These are phyloP conservation scores for Strigamia transsilvanica DNA, from an alignment of 2,888 invertebrate genomes.

Conservation along the genomic window DNA sequence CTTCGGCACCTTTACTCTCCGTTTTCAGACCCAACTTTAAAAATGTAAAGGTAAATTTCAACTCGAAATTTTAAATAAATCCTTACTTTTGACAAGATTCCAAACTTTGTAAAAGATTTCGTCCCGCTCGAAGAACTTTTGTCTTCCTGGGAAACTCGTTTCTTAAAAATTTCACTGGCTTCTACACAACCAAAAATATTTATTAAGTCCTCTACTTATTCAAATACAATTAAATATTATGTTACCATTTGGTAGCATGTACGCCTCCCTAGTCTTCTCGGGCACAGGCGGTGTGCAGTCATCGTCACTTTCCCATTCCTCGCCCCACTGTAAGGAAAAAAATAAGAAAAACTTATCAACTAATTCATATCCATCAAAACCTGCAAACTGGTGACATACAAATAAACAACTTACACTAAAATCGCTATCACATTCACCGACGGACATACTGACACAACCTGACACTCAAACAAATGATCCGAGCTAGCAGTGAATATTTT, in stretches of 20 bases:
- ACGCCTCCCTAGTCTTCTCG: constrained; percentile 56
- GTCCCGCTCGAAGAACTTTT: neutral
- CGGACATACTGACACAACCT: constrained; percentile 5
- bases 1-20: neutral
- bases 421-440: constrained; percentile 25
- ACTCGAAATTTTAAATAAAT: neutral
- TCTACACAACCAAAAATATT: neutral
- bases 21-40: constrained; percentile 1
- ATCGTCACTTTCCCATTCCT: constrained; percentile 52
- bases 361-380: neutral
- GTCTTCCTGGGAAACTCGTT: neutral
- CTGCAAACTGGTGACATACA: neutral
- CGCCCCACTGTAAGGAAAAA: constrained; percentile 51
- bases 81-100: constrained; percentile 24
- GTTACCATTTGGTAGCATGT: constrained; percentile 53
- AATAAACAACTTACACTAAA: neutral
- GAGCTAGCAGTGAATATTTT: neutral
- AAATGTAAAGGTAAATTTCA: neutral
- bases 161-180: constrained; percentile 2
- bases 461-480: neutral
- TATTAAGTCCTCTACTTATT: neutral
- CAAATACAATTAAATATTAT: neutral
- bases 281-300: constrained; percentile 55
- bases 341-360: neutral
- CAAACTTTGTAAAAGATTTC: constrained; percentile 11